Percentiles rank a stretch among this genome's conserved stretches.
Evolutionary conservation across 2,888 invertebrate species (phyloP).

Genomic region (Hydroisotoma schaefferi): DNA sequence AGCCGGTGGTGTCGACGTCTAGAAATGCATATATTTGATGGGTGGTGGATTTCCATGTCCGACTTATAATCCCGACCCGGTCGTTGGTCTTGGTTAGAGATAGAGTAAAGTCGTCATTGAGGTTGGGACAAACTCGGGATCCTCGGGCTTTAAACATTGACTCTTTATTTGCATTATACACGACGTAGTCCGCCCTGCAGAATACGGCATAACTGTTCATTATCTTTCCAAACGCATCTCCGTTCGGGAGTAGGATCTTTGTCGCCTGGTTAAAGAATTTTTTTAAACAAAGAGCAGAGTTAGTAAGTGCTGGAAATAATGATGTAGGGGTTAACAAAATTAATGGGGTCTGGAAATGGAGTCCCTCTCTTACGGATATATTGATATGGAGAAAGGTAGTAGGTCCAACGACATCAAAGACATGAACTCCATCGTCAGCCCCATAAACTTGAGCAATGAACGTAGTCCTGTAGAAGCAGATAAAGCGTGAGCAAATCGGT

Average conservation of each 20-base stretch:
- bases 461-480: not conserved
- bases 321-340: too few relatives aligned
- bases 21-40: not conserved
- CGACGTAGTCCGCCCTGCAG: not conserved
- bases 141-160: not conserved
- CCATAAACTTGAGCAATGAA: not conserved
- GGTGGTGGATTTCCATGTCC: not conserved
- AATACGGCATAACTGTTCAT: not conserved
- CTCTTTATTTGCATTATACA: not conserved
- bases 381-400: not conserved
- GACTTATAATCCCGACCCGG: not conserved
- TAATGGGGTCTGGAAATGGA: too few relatives aligned
- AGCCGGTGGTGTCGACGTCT: not conserved
- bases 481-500: not conserved
- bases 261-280: not conserved
- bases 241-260: not conserved
- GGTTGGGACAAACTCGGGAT: not conserved
- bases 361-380: not conserved
- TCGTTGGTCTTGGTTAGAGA: not conserved
- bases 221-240: not conserved
- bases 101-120: not conserved
- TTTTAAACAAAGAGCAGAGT: too few relatives aligned
- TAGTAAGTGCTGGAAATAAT: too few relatives aligned
- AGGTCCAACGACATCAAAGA: not conserved
- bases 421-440: not conserved